Evolutionary conservation across 2,888 invertebrate species (phyloP).

Genomic region (Molanna angustata): DNA sequence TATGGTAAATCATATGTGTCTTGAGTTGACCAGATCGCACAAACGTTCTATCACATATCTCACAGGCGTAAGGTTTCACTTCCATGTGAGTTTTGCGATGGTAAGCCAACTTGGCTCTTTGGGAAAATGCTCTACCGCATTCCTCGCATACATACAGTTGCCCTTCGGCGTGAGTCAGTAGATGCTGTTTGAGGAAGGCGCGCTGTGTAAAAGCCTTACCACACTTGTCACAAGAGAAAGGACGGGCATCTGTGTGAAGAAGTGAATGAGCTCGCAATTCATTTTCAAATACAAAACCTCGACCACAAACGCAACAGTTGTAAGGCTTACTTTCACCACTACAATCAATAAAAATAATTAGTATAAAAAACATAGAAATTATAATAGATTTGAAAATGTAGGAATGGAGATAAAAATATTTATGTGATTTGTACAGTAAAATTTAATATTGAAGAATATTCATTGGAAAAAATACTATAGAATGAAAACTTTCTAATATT

Average conservation of each 20-base stretch:
- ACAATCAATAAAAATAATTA: no score
- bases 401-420: no score
- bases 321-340: slow-evolving; percentile 24
- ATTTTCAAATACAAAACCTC: slow-evolving; percentile 8
- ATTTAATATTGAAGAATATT: no score
- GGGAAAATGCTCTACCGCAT: slow-evolving; percentile 34
- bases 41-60: slow-evolving; percentile 7
- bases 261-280: slow-evolving; percentile 34
- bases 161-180: background rate
- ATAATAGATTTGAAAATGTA: no score
- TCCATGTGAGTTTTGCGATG: slow-evolving; percentile 3
- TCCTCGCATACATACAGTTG: slow-evolving; percentile 39
- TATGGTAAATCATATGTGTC: slow-evolving; percentile 17
- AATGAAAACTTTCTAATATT: no score
- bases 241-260: slow-evolving; percentile 1
- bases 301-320: background rate
- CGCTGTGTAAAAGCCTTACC: slow-evolving; percentile 1
- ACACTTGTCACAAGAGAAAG: slow-evolving; percentile 4
- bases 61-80: slow-evolving; percentile 1
- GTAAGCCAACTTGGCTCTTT: background rate
- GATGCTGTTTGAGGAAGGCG: background rate
- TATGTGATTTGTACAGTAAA: no score
- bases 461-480: no score
- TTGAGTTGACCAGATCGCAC: slow-evolving; percentile 14
- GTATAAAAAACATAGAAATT: no score